Evolutionary conservation across 2,797 vertebrate species (phyloP).

Genomic region (Platalea minor): DNA sequence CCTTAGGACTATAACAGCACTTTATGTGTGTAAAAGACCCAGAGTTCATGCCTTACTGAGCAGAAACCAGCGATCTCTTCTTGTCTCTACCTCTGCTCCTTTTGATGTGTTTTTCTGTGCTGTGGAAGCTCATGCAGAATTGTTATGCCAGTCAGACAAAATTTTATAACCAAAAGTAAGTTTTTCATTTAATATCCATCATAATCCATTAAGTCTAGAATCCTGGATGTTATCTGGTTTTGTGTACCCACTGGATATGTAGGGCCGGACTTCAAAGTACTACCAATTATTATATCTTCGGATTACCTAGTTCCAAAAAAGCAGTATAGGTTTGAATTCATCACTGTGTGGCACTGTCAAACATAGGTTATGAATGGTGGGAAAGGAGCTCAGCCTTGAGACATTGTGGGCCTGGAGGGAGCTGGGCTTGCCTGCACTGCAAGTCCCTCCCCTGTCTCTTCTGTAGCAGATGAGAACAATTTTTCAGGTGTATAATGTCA

Average conservation of each 20-base stretch:
- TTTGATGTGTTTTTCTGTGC: not conserved
- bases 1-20: not conserved
- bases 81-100: not conserved
- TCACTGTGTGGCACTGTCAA: accelerated
- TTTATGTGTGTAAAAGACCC: not conserved
- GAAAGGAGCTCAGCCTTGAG: not conserved
- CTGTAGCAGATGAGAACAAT: accelerated
- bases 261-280: not conserved
- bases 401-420: not conserved
- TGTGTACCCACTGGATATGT: not conserved
- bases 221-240: not conserved
- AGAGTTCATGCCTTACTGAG: not conserved
- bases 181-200: not conserved
- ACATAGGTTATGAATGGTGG: not conserved
- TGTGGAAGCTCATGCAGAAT: not conserved
- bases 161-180: not conserved
- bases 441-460: not conserved
- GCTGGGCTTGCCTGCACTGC: not conserved
- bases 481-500: not conserved
- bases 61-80: not conserved
- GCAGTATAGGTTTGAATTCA: not conserved
- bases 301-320: not conserved
- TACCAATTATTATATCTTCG: not conserved
- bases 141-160: not conserved
- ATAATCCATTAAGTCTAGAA: not conserved